A percentile compares a stretch with the other conserved stretches of the same genome.
Evolutionary conservation across 2,888 invertebrate species (phyloP).

Genomic region (Meganola albula): DNA sequence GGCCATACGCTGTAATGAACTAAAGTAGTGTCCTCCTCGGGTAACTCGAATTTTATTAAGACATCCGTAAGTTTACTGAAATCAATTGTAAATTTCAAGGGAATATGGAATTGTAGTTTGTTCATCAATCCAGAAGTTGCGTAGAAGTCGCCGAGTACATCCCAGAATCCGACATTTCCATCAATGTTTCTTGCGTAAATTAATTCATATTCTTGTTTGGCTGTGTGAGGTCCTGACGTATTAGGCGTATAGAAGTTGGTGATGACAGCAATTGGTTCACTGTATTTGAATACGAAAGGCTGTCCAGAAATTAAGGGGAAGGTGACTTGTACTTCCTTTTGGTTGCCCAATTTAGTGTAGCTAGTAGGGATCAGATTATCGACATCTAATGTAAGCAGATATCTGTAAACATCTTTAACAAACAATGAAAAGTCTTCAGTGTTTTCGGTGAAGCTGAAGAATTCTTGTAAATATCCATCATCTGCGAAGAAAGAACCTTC

Average conservation of each 20-base stretch:
- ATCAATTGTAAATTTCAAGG: constrained; percentile 69
- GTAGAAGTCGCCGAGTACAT: constrained; percentile 78
- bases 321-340: constrained; percentile 76
- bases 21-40: constrained; percentile 67
- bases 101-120: constrained; percentile 77
- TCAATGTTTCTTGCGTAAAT: constrained; percentile 75
- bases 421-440: too few relatives aligned
- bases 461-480: constrained; percentile 57
- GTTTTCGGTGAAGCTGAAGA: constrained; percentile 74
- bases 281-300: constrained; percentile 80
- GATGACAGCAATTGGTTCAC: constrained; percentile 54
- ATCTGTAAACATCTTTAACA: too few relatives aligned
- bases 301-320: constrained; percentile 83
- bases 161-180: constrained; percentile 79
- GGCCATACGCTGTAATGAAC: constrained; percentile 80
- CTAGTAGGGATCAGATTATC: too few relatives aligned
- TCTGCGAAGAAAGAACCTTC: constrained; percentile 75
- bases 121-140: constrained; percentile 79
- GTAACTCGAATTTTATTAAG: constrained; percentile 63
- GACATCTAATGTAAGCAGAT: too few relatives aligned
- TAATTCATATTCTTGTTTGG: constrained; percentile 65
- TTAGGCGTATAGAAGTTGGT: constrained; percentile 29
- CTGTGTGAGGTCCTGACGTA: constrained; percentile 37
- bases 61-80: constrained; percentile 56
- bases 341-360: constrained; percentile 77